phyloP scores from a whole-genome alignment of 2,797 vertebrate genomes.

The Buphagus erythrorhynchus region DNA sequence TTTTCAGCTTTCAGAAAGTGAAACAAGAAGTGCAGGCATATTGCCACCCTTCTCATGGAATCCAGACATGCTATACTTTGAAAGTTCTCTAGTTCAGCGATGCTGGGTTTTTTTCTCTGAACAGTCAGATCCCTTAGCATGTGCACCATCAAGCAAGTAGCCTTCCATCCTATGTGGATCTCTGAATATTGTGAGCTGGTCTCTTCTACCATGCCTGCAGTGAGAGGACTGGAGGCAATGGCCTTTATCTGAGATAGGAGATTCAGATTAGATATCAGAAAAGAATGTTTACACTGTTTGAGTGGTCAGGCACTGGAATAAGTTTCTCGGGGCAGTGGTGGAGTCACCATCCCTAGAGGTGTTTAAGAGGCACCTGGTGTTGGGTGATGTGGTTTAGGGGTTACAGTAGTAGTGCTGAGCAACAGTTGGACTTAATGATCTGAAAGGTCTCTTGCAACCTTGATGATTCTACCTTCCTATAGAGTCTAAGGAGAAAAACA shows the following conservation, averaged over 20 bases:
- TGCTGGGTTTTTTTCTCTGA: background rate
- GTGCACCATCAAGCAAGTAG: background rate
- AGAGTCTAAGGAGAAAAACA: background rate
- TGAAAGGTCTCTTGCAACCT: background rate
- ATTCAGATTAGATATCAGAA: background rate
- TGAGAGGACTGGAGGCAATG: background rate
- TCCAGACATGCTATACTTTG: background rate
- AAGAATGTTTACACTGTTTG: accelerated
- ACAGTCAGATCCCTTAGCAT: background rate
- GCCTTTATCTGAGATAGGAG: background rate
- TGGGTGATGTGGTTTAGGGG: background rate
- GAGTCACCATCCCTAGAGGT: background rate
- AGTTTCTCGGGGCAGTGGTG: background rate
- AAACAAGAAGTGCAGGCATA: background rate
- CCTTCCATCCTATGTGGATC: background rate
- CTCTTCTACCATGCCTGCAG: background rate
- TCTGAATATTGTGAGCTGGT: background rate
- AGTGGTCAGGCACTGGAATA: background rate
- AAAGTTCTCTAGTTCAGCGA: background rate
- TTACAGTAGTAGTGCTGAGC: background rate
- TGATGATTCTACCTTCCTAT: background rate
- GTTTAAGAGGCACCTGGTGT: background rate
- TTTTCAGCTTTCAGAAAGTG: background rate
- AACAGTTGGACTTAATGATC: background rate
- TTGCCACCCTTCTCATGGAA: background rate